Base-by-base conservation (phyloP, 2,113 vertebrate genomes). In the Centropus unirufus region DNA sequence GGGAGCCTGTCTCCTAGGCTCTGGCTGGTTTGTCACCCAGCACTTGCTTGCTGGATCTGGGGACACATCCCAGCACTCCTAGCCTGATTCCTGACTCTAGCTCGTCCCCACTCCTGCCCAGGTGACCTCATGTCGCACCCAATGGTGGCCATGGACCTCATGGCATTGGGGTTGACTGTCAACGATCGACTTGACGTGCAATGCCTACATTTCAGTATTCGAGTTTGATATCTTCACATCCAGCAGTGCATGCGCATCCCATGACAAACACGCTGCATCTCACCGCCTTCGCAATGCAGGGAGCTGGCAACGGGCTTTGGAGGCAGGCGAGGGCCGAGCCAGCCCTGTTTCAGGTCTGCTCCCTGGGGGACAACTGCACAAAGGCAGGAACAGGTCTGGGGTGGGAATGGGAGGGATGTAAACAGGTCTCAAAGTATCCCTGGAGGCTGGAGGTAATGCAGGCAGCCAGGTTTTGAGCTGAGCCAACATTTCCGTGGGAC, bases 241-340 rank as follows among this genome's bases (percentile, higher is more conserved):
- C 72, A 10, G 40, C 0, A 0, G 42, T 16, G 13, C 19, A 4
- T 1, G 12, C 47, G 36, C 68, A 46, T 24, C 55, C 77, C 61
- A 18, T 1, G 16, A 21, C 26, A 8, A 34, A 3, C 29, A 1
- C 0, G 1, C 2, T 51, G 32, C 36, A 26, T 49, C 46, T 76
- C 80, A 16, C 11, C 49, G 17, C 12, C 27, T 61, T 5, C 5
- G 42, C 66, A 19, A 49, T 30, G 12, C 63, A 44, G 14, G 0
- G 1, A 67, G 42, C 47, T 68, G 75, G 66, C 58, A 29, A 12
- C 15, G 14, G 46, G 30, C 69, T 57, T 12, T 14, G 51, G 59
- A 83, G 67, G 15, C 52, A n/a, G 27, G 27, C 2, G 5, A 42
- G 66, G 46, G 81, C 59, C 62, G 84, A 66, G 74, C 79, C 87